Conservation (phyloP, 1,140 invertebrate genomes). For the Zaprionus ornatus region DNA sequence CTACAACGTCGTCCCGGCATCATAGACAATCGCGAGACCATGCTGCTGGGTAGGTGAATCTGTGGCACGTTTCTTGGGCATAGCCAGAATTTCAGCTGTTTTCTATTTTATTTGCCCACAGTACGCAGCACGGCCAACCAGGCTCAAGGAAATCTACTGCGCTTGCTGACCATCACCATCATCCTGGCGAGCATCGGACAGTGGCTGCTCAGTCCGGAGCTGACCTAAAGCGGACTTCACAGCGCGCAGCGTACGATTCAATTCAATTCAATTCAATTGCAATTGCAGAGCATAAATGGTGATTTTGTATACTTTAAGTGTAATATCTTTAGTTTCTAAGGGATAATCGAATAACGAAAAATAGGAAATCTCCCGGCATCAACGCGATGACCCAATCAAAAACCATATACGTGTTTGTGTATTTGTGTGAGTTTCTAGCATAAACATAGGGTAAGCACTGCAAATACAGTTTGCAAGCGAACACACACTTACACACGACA, state of each 20-base stretch:
- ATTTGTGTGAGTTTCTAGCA: conserved; percentile 37
- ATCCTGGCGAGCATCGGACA: conserved; percentile 69
- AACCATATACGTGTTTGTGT: conserved; percentile 50
- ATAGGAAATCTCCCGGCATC: conserved; percentile 22
- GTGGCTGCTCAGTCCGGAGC: conserved; percentile 70
- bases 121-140: conserved; percentile 68
- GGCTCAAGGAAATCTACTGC: conserved; percentile 51
- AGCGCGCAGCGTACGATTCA: conserved; percentile 39
- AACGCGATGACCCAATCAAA: conserved; percentile 35
- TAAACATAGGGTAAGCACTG: neutral
- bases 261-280: conserved; percentile 75
- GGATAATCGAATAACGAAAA: conserved; percentile 22
- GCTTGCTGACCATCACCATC: conserved; percentile 68
- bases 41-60: conserved; percentile 85
- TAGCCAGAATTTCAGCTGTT: conserved; percentile 22
- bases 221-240: conserved; percentile 51
- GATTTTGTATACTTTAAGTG: conserved; percentile 82
- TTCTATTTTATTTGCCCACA: conserved; percentile 21
- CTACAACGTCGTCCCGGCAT: conserved; percentile 85
- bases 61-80: neutral
- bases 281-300: conserved; percentile 81
- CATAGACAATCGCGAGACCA: conserved; percentile 86
- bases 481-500: conserved; percentile 21
- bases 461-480: neutral
- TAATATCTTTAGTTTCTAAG: conserved; percentile 79